These are phyloP conservation scores for Drosophila anomalipes DNA, from an alignment of 2,888 invertebrate species.

Conservation along the genomic window DNA sequence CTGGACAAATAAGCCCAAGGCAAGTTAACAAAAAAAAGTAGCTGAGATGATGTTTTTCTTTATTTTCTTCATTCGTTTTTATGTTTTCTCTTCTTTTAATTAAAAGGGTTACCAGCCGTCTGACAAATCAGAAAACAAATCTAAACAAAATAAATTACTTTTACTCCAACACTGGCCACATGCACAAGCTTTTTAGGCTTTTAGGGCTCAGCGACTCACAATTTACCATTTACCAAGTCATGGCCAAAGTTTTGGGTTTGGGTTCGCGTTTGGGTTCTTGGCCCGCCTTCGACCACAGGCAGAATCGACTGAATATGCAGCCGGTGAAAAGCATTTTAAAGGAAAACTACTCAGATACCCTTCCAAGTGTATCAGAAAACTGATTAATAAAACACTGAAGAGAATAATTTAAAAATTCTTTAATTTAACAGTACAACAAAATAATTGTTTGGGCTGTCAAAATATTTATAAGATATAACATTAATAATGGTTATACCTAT, in stretches of 20 bases:
- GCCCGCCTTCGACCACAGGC: conserved; percentile 16
- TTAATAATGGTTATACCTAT: not conserved
- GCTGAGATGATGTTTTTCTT: conserved; percentile 19
- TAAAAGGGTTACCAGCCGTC: conserved; percentile 69
- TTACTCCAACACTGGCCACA: conserved; percentile 47
- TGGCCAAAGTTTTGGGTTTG: conserved; percentile 39
- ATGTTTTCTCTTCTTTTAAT: conserved; percentile 70
- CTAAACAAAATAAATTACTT: conserved; percentile 76
- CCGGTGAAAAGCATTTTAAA: not conserved
- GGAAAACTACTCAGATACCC: conserved; percentile 2
- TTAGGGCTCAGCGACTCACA: conserved; percentile 29
- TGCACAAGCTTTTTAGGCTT: conserved; percentile 37
- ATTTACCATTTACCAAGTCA: conserved; percentile 62
- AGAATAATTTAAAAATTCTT: too few relatives aligned
- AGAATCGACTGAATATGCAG: conserved; percentile 2
- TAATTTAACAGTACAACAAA: not conserved
- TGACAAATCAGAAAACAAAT: conserved; percentile 69
- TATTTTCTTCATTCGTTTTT: conserved; percentile 35
- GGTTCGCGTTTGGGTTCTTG: conserved; percentile 18
- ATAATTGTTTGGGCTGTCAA: not conserved
- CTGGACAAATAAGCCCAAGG: conserved; percentile 62
- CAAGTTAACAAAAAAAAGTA: conserved; percentile 38
- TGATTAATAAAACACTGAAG: not conserved
- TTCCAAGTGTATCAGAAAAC: not conserved
- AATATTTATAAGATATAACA: not conserved